phyloP scores from a whole-genome alignment of 2,113 vertebrate species.

The Aptenodytes forsteri region DNA sequence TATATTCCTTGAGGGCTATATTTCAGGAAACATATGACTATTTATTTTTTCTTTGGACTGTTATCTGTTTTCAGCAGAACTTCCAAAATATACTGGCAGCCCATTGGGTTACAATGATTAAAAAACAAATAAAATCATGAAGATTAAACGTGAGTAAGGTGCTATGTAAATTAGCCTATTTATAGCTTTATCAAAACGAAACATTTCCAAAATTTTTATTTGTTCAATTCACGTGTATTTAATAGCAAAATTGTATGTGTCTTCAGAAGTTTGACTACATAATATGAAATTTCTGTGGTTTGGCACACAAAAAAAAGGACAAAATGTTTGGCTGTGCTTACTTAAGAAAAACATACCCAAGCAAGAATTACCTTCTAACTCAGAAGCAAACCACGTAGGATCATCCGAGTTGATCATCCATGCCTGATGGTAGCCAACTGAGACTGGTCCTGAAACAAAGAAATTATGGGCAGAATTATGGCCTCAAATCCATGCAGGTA shows the following conservation, averaged over 20 bases:
- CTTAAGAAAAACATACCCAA: background rate
- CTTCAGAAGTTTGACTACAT: background rate
- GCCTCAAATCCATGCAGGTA: background rate
- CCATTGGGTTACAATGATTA: background rate
- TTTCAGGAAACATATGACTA: background rate
- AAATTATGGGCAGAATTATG: background rate
- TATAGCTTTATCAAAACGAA: background rate
- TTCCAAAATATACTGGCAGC: background rate
- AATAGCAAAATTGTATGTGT: background rate
- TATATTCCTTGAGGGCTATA: background rate
- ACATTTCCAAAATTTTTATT: background rate
- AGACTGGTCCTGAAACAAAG: background rate
- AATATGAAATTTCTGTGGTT: background rate
- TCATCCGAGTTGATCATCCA: background rate
- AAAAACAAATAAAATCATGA: background rate
- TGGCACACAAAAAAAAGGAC: background rate
- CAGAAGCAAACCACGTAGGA: background rate
- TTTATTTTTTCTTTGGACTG: background rate
- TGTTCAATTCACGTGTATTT: background rate
- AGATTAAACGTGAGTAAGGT: background rate
- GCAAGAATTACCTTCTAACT: background rate
- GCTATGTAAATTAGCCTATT: background rate
- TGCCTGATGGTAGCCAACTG: background rate
- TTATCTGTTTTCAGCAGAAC: background rate
- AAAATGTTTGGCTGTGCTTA: background rate